phyloP scores from a whole-genome alignment of 37 sponge, comb jelly and placozoan species.

The Eunapius fragilis region DNA sequence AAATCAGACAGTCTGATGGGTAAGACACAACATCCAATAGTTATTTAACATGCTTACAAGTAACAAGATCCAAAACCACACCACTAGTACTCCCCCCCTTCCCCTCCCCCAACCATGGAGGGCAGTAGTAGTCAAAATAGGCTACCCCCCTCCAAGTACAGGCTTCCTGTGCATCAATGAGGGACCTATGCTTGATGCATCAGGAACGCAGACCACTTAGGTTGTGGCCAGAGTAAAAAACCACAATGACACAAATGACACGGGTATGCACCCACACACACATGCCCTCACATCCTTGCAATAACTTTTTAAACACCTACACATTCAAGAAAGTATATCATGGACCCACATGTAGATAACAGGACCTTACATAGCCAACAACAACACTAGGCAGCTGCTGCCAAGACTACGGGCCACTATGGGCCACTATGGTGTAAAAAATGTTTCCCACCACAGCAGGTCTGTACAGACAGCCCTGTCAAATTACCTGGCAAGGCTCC shows the following conservation, averaged over 20 bases:
- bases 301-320: too few relatives aligned
- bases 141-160: too few relatives aligned
- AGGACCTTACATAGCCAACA: not conserved
- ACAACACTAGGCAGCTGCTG: not conserved
- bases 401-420: not conserved
- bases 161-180: too few relatives aligned
- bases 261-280: not conserved
- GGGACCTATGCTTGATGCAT: too few relatives aligned
- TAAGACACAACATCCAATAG: too few relatives aligned
- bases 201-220: not conserved
- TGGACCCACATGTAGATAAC: not conserved
- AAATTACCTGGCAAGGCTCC: not conserved
- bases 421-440: not conserved
- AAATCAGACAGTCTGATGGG: too few relatives aligned
- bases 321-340: too few relatives aligned
- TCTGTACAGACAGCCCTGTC: not conserved
- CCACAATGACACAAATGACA: not conserved
- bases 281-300: not conserved
- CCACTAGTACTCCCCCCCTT: too few relatives aligned
- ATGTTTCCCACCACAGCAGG: not conserved
- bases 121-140: too few relatives aligned
- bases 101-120: too few relatives aligned
- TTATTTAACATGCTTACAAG: too few relatives aligned
- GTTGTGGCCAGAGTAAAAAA: not conserved
- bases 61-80: too few relatives aligned